These are phyloP conservation scores for Sinotaia quadrata DNA, from an alignment of 2,888 invertebrate genomes.

Conservation along the genomic window DNA sequence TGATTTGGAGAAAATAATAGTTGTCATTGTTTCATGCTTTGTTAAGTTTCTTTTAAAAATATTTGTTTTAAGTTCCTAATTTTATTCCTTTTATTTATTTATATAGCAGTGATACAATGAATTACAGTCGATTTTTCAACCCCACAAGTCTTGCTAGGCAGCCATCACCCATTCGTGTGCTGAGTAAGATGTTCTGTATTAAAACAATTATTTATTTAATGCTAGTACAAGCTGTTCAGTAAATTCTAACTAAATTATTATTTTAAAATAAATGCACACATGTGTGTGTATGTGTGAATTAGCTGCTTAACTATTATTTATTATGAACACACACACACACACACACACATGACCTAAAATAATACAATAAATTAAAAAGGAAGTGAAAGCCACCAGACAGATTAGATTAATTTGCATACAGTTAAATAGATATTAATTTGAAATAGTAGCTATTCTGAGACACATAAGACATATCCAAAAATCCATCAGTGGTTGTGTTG, in stretches of 20 bases:
- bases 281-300: neutral
- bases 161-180: conserved; percentile 63
- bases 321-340: neutral
- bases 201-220: neutral
- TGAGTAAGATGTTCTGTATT: conserved; percentile 51
- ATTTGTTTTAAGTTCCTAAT: too few relatives aligned
- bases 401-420: neutral
- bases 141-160: conserved; percentile 54
- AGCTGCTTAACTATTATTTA: neutral
- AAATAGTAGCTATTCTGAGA: too few relatives aligned
- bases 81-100: too few relatives aligned
- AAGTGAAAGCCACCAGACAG: neutral
- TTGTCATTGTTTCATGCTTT: too few relatives aligned
- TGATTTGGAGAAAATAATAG: too few relatives aligned
- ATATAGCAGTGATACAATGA: conserved; percentile 55
- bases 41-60: too few relatives aligned
- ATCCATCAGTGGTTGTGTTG: too few relatives aligned
- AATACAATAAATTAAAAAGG: neutral
- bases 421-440: too few relatives aligned
- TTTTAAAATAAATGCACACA: neutral
- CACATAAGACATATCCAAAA: too few relatives aligned
- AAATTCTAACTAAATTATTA: neutral
- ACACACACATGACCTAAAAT: neutral
- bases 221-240: neutral
- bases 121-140: conserved; percentile 62